phyloP scores from a whole-genome alignment of 1,140 invertebrate species.

The Eupristina koningsbergeri region DNA sequence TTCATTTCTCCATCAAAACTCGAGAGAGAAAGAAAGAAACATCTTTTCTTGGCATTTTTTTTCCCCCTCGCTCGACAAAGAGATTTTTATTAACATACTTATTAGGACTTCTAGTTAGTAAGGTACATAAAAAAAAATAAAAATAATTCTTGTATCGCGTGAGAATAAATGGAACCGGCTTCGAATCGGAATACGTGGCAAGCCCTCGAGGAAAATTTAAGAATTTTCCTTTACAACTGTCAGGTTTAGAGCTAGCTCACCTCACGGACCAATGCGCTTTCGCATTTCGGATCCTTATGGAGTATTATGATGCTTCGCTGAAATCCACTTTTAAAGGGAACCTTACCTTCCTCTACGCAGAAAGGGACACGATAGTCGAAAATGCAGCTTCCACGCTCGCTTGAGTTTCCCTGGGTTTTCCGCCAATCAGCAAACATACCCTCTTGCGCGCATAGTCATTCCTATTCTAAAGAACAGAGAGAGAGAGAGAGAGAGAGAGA shows the following conservation, averaged over 20 bases:
- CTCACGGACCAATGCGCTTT: slow-evolving; percentile 60
- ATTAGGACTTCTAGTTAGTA: not conserved
- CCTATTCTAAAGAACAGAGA: not conserved
- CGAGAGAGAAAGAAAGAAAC: not conserved
- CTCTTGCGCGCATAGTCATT: not conserved
- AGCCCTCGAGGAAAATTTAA: not conserved
- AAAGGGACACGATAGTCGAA: not conserved
- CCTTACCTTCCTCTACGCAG: not conserved
- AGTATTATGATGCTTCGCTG: slow-evolving; percentile 51
- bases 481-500: slow-evolving; percentile 1
- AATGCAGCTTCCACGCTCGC: slow-evolving; percentile 17
- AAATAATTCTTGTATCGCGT: not conserved
- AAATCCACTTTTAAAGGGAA: slow-evolving; percentile 35
- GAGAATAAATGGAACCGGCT: slow-evolving; percentile 52
- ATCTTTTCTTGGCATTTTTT: not conserved
- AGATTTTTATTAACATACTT: slow-evolving; percentile 8
- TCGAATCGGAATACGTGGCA: not conserved
- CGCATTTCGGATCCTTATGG: slow-evolving; percentile 54
- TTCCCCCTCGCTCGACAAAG: not conserved
- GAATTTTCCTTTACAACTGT: too few species aligned
- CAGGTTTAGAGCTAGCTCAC: too few species aligned
- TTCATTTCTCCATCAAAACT: too few species aligned
- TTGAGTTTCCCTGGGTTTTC: not conserved
- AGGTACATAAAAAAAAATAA: not conserved
- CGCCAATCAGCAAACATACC: not conserved